A percentile compares a stretch with the other conserved stretches of the same genome.
phyloP scores from a whole-genome alignment of 2,888 invertebrate species.

The Oscheius onirici region DNA sequence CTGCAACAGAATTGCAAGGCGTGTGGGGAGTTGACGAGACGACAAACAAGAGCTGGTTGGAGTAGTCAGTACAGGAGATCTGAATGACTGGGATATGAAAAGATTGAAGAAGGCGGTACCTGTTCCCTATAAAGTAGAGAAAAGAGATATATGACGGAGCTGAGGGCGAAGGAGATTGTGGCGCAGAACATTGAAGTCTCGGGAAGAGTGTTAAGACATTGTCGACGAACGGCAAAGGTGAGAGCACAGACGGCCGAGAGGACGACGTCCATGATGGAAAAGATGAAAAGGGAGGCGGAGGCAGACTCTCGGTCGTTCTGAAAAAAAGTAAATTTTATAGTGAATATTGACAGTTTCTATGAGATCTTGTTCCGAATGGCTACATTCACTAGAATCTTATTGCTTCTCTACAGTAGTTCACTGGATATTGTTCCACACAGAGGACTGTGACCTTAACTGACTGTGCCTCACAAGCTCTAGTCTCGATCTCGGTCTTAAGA shows the following conservation, averaged over 20 bases:
- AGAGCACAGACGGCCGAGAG: conserved; percentile 28
- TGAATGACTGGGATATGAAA: conserved; percentile 32
- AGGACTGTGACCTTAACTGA: no score
- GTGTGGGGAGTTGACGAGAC: conserved; percentile 47
- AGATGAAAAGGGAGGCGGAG: conserved; percentile 52
- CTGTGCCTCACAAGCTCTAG: no score
- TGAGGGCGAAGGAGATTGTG: conserved; percentile 74
- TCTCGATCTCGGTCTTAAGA: no score
- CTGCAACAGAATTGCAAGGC: conserved; percentile 50
- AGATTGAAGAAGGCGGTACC: conserved; percentile 37
- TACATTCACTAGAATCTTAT: no score
- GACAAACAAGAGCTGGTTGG: conserved; percentile 50
- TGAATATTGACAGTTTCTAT: no score
- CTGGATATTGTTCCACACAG: no score
- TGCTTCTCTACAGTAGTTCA: no score
- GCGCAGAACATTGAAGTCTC: conserved; percentile 54
- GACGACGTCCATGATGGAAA: conserved; percentile 29
- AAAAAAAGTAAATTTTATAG: no score
- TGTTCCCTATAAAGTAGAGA: conserved; percentile 73
- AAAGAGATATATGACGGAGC: conserved; percentile 76
- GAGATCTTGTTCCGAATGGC: no score
- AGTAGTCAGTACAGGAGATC: conserved; percentile 56
- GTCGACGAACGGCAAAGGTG: conserved; percentile 22
- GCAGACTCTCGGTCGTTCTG: conserved; percentile 52
- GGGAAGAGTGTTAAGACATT: conserved; percentile 37